Evolutionary conservation across 2,113 vertebrate genomes (phyloP).

Genomic region (Rhabdomys dilectus): DNA sequence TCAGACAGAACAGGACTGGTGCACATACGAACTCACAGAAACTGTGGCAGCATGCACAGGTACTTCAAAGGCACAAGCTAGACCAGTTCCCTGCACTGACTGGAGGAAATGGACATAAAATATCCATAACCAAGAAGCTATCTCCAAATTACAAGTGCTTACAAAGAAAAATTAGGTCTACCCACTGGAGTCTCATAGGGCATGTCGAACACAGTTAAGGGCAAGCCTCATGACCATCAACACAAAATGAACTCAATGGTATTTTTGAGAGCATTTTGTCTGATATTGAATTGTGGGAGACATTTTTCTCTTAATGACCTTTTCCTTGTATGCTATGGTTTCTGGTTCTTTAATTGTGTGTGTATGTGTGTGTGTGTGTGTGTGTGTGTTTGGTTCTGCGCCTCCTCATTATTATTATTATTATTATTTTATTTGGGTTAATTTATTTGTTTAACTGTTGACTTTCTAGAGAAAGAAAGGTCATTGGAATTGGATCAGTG

Average conservation of each 20-base stretch:
- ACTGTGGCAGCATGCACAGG: neutral
- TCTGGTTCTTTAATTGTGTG: neutral
- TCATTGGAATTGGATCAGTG: neutral
- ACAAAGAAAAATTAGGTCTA: neutral
- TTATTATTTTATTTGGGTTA: neutral
- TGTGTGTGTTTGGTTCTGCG: neutral
- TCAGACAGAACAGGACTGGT: neutral
- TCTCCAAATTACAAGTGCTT: neutral
- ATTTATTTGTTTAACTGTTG: neutral
- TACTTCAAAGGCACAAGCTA: neutral
- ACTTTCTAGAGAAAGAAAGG: neutral
- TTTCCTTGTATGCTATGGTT: neutral
- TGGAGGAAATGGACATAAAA: neutral
- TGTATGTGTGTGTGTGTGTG: neutral
- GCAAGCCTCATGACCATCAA: neutral
- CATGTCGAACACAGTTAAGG: neutral
- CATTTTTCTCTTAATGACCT: neutral
- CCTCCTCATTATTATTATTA: neutral
- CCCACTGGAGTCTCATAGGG: neutral
- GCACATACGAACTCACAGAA: neutral
- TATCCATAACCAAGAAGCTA: neutral
- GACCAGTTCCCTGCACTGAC: neutral
- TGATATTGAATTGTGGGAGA: neutral
- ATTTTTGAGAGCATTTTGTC: neutral
- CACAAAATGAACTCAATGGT: neutral